Evolutionary conservation across 2,797 vertebrate genomes (phyloP).

Genomic region (Sebastes umbrosus): DNA sequence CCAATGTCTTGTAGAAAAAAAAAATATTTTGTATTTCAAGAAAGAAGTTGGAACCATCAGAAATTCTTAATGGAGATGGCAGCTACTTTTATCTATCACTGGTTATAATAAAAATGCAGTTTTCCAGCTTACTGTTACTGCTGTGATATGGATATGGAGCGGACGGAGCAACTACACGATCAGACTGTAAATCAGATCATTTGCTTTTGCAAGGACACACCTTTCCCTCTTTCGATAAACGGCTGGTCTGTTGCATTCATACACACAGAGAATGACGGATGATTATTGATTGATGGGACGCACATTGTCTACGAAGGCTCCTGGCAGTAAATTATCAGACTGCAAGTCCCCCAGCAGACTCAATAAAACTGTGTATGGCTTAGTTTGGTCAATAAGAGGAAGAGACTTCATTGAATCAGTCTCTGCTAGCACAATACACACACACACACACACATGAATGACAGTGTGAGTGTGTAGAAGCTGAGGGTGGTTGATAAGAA

Average conservation of each 20-base stretch:
- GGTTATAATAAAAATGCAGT: neutral
- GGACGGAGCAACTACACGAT: neutral
- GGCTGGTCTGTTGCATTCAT: conserved; percentile 1
- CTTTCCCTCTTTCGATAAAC: conserved; percentile 3
- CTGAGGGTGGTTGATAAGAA: conserved; percentile 69
- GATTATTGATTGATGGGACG: conserved; percentile 48
- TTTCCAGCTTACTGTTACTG: neutral
- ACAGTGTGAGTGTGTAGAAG: conserved; percentile 37
- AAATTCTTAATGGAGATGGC: neutral
- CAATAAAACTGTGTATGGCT: conserved; percentile 35
- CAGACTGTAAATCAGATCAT: conserved; percentile 6
- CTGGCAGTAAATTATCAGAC: conserved; percentile 53
- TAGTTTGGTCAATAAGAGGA: conserved; percentile 53
- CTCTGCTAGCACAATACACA: conserved; percentile 22
- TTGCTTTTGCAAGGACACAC: conserved; percentile 22
- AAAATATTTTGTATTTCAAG: neutral
- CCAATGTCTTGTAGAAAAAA: no score
- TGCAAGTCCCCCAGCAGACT: conserved; percentile 37
- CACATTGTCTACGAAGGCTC: conserved; percentile 37
- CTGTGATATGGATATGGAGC: neutral
- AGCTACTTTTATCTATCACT: neutral
- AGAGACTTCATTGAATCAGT: conserved; percentile 45
- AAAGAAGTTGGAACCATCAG: neutral
- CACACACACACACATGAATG: neutral
- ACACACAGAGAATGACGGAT: conserved; percentile 15